phyloP scores from a whole-genome alignment of 1,140 invertebrate genomes.

The Nebria ingens region DNA sequence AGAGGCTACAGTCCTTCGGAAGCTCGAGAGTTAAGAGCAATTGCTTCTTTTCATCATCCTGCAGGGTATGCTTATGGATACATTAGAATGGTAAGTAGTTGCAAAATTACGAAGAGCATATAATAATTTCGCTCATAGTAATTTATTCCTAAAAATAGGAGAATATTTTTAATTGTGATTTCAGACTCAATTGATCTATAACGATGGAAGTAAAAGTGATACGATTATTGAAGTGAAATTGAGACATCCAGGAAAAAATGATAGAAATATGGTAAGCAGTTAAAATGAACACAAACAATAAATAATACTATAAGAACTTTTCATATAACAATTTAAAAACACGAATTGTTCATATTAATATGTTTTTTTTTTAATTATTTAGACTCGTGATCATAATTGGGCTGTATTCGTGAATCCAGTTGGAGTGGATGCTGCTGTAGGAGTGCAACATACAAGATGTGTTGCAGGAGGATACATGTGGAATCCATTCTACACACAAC shows the following conservation, averaged over 20 bases:
- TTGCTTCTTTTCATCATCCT: conserved; percentile 88
- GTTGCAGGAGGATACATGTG: conserved; percentile 83
- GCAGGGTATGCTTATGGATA: conserved; percentile 77
- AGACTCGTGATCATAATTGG: conserved; percentile 83
- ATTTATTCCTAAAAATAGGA: too few species aligned
- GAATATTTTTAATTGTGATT: conserved; percentile 22
- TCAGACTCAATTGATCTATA: conserved; percentile 75
- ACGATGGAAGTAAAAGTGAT: conserved; percentile 76
- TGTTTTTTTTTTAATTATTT: conserved; percentile 23
- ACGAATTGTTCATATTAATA: background rate
- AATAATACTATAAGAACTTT: conserved; percentile 7
- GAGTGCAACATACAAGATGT: conserved; percentile 67
- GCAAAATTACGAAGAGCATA: too few species aligned
- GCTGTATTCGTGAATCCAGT: conserved; percentile 88
- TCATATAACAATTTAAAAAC: conserved; percentile 6
- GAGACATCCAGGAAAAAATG: conserved; percentile 68
- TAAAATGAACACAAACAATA: background rate
- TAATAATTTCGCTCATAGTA: too few species aligned
- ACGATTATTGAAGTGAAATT: conserved; percentile 83
- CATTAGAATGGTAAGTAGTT: conserved; percentile 69
- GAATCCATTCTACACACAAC: conserved; percentile 87
- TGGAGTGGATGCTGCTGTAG: conserved; percentile 81
- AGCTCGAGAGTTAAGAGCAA: conserved; percentile 71
- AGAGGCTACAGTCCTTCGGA: conserved; percentile 77
- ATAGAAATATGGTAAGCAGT: conserved; percentile 61